Evolutionary conservation across 1,140 invertebrate genomes (phyloP).

Genomic region (Tetragnatha versicolor): DNA sequence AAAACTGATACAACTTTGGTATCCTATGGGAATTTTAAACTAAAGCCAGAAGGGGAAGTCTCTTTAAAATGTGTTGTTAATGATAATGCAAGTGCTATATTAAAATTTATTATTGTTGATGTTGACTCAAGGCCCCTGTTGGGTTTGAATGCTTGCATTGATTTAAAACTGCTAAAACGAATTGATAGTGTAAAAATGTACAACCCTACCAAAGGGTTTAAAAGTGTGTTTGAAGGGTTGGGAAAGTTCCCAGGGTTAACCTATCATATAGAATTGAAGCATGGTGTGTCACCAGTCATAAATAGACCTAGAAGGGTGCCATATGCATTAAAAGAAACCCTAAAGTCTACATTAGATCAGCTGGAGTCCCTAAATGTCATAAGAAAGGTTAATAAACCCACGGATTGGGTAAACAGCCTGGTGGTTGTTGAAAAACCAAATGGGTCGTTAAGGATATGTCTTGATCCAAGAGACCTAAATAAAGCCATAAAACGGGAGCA

Average conservation of each 20-base stretch:
- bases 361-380: constrained; percentile 58
- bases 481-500: constrained; percentile 53
- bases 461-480: constrained; percentile 60
- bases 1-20: background rate
- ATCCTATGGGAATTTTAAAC: constrained; percentile 8
- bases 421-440: constrained; percentile 57
- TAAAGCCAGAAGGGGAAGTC: constrained; percentile 3
- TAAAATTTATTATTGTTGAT: constrained; percentile 9
- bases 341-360: constrained; percentile 56
- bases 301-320: constrained; percentile 38
- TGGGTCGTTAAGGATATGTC: constrained; percentile 52
- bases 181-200: background rate
- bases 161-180: constrained; percentile 1
- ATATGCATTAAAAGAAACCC: constrained; percentile 9
- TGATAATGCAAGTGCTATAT: background rate
- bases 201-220: background rate
- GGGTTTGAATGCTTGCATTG: background rate
- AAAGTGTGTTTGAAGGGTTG: background rate
- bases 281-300: constrained; percentile 18
- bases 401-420: constrained; percentile 57
- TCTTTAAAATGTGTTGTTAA: constrained; percentile 3
- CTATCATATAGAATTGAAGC: constrained; percentile 34
- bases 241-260: constrained; percentile 21
- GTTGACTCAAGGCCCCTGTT: background rate
- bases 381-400: constrained; percentile 58